Percentiles rank a stretch among this genome's conserved stretches.
Evolutionary conservation across 2,888 invertebrate species (phyloP).

Genomic region (Disparrhopalites patrizii): DNA sequence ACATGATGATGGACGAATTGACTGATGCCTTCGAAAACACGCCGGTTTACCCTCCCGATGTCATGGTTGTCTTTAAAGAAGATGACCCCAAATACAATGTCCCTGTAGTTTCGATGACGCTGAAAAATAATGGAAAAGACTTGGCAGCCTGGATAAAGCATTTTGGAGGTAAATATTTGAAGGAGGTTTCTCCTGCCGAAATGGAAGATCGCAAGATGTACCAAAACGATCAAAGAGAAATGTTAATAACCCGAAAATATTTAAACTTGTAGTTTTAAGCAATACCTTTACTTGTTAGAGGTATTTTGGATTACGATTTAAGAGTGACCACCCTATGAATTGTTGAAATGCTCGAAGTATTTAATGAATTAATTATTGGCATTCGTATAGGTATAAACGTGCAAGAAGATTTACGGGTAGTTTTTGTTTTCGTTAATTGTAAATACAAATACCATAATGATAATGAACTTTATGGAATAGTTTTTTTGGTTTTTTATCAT

Average conservation of each 20-base stretch:
- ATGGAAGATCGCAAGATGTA: not conserved
- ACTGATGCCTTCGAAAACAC: conserved; percentile 1
- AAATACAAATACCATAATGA: too few species aligned
- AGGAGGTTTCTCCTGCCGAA: not conserved
- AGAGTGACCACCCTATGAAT: too few species aligned
- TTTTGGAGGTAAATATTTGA: not conserved
- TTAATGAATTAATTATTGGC: too few species aligned
- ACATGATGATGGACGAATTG: not conserved
- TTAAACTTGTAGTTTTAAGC: not conserved
- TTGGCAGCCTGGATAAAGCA: not conserved
- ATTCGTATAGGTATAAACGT: too few species aligned
- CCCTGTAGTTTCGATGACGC: not conserved
- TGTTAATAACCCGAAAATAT: not conserved
- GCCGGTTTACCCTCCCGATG: not conserved
- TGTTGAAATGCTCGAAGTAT: too few species aligned
- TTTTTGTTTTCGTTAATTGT: too few species aligned
- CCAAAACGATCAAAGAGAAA: not conserved
- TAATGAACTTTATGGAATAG: too few species aligned
- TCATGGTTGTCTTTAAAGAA: not conserved
- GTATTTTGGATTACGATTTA: too few species aligned
- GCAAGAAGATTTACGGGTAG: too few species aligned
- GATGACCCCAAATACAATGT: not conserved
- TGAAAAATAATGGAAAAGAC: not conserved
- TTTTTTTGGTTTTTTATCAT: too few species aligned
- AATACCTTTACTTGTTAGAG: too few species aligned